These are phyloP conservation scores for Alosa alosa DNA, from an alignment of 2,113 vertebrate genomes.

Conservation along the genomic window DNA sequence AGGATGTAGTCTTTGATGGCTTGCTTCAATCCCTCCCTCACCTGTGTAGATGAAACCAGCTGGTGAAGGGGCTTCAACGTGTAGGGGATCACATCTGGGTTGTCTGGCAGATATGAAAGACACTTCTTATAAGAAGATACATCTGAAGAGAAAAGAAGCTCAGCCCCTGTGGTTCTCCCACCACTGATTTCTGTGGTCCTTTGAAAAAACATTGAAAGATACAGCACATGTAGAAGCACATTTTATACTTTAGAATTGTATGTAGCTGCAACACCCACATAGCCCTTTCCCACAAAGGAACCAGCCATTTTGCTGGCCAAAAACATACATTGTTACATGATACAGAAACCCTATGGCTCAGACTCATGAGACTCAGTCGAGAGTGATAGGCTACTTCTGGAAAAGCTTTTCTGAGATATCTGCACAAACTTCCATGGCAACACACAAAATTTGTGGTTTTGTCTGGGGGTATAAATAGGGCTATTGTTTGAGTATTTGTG, in stretches of 20 bases:
- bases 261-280: no score
- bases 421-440: neutral
- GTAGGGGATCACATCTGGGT: conserved; percentile 60
- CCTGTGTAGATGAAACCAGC: conserved; percentile 31
- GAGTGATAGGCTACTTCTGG: no score
- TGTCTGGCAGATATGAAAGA: conserved; percentile 46
- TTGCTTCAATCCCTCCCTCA: conserved; percentile 41
- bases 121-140: conserved; percentile 54
- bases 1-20: conserved; percentile 63
- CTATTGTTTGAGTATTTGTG: no score
- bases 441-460: neutral
- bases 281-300: no score
- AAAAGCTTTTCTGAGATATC: no score
- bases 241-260: no score
- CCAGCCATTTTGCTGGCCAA: no score
- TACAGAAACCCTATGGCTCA: no score
- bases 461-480: no score
- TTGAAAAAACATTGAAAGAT: conserved; percentile 24
- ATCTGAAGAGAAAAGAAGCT: conserved; percentile 59
- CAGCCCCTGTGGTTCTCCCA: conserved; percentile 41
- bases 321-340: no score
- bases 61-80: conserved; percentile 60
- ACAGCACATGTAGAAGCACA: no score
- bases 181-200: conserved; percentile 43
- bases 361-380: no score